Conservation (phyloP, 2,113 vertebrate species). For the Sturnira hondurensis region DNA sequence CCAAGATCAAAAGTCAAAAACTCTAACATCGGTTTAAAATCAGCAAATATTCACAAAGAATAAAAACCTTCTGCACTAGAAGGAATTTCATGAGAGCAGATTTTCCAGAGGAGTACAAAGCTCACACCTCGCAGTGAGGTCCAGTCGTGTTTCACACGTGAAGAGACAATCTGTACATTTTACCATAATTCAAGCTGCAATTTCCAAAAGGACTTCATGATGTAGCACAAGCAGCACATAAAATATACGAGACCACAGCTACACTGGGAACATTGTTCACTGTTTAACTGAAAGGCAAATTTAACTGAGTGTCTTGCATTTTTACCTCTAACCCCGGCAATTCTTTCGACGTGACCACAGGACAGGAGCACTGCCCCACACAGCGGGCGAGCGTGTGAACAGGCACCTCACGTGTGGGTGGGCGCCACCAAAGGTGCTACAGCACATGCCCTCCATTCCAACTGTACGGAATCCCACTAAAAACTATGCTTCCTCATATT, state of each 20-base stretch:
- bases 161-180: not conserved
- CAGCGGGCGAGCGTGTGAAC: not conserved
- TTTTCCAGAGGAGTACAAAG: not conserved
- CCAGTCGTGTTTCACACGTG: not conserved
- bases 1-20: constrained; percentile 11
- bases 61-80: not conserved
- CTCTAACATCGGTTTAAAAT: not conserved
- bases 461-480: not conserved
- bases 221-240: not conserved
- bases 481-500: not conserved
- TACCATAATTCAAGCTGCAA: not conserved
- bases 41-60: not conserved
- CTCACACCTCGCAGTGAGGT: not conserved
- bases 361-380: not conserved
- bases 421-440: not conserved
- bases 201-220: constrained; percentile 9
- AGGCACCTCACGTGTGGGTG: not conserved
- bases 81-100: not conserved
- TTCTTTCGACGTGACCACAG: not conserved
- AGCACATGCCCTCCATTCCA: not conserved
- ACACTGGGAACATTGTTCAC: not conserved
- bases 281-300: constrained; percentile 29
- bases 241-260: not conserved
- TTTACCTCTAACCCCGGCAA: constrained; percentile 2
- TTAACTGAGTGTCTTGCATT: not conserved